phyloP scores from a whole-genome alignment of 2,113 vertebrate genomes.

The Rhinolophus ferrumequinum region DNA sequence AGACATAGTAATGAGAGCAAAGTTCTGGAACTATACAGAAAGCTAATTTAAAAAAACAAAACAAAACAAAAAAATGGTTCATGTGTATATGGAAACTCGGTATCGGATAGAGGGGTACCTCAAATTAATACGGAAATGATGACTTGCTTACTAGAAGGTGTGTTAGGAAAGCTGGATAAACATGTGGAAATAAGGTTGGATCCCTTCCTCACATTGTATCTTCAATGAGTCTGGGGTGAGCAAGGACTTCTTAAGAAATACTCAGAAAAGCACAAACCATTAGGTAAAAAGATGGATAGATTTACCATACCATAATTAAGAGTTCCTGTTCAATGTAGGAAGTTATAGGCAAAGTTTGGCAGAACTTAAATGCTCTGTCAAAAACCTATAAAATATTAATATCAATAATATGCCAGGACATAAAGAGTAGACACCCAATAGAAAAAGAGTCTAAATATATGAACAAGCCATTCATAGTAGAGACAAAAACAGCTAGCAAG shows the following conservation, averaged over 20 bases:
- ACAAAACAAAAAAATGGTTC: neutral
- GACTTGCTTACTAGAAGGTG: neutral
- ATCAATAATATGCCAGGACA: neutral
- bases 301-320: neutral
- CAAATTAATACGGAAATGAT: neutral
- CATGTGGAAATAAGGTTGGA: neutral
- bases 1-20: neutral
- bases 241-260: neutral
- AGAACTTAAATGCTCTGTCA: neutral
- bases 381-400: neutral
- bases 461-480: neutral
- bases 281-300: neutral
- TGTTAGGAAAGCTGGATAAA: neutral
- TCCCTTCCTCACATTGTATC: neutral
- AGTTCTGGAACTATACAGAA: neutral
- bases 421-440: neutral
- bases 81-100: neutral
- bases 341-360: neutral
- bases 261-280: neutral
- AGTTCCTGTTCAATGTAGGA: neutral
- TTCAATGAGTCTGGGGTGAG: neutral
- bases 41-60: neutral
- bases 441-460: neutral
- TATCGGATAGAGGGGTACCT: neutral
- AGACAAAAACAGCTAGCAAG: neutral